Percentiles rank a stretch among this genome's conserved stretches.
phyloP scores from a whole-genome alignment of 2,113 vertebrate genomes.

The Dendropsophus ebraccatus region DNA sequence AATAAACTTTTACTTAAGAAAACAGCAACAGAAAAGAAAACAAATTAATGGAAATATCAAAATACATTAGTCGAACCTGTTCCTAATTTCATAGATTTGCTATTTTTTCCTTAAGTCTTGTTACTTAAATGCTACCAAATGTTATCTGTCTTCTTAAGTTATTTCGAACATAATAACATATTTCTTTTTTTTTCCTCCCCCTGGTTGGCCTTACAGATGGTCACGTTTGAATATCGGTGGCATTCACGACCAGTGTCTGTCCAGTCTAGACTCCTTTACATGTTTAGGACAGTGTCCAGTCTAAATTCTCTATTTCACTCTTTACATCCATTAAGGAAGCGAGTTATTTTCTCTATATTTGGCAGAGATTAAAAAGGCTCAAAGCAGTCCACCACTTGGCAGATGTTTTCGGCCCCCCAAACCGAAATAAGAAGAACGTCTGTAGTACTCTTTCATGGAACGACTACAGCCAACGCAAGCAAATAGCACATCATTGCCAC shows the following conservation, averaged over 20 bases:
- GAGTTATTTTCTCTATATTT: constrained; percentile 47
- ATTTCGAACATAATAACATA: not conserved
- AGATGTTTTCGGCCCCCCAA: constrained; percentile 51
- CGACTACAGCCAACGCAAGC: constrained; percentile 36
- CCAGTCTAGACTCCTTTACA: constrained; percentile 46
- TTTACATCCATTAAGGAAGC: constrained; percentile 54
- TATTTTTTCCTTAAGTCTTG: constrained; percentile 2
- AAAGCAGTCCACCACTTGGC: constrained; percentile 46
- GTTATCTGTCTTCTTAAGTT: constrained; percentile 34
- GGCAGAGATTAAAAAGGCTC: constrained; percentile 54
- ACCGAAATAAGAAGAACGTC: constrained; percentile 48
- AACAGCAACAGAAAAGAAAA: constrained; percentile 6
- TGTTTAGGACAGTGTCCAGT: constrained; percentile 50
- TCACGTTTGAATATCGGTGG: not conserved
- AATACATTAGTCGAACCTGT: constrained; percentile 16
- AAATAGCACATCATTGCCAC: constrained; percentile 47
- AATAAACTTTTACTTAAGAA: not conserved
- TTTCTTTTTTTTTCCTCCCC: too few relatives aligned
- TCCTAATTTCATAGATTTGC: constrained; percentile 27
- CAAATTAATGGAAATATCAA: constrained; percentile 24
- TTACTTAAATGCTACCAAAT: constrained; percentile 42
- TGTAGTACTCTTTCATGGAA: constrained; percentile 17
- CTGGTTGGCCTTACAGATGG: not conserved
- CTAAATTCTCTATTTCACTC: constrained; percentile 41
- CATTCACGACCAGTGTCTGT: constrained; percentile 23